These are phyloP conservation scores for Megalops atlanticus DNA, from an alignment of 2,113 vertebrate species.

Conservation along the genomic window DNA sequence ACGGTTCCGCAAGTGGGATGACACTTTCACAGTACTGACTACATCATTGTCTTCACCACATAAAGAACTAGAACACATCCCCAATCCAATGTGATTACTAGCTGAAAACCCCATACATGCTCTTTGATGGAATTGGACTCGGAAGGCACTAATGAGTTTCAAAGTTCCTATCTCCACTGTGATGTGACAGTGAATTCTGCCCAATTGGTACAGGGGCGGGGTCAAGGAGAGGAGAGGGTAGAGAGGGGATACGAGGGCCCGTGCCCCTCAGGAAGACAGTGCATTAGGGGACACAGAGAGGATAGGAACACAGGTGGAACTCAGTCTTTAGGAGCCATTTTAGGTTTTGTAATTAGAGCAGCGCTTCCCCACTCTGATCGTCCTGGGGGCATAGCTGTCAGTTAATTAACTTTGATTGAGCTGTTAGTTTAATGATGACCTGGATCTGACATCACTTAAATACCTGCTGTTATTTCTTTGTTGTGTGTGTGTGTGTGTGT, in stretches of 20 bases:
- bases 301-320: neutral
- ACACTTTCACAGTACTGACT: too few species aligned
- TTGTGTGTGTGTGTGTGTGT: neutral
- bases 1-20: too few species aligned
- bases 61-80: too few species aligned
- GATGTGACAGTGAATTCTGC: neutral
- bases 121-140: too few species aligned
- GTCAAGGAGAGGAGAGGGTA: neutral
- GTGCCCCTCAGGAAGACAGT: neutral
- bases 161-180: neutral
- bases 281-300: neutral
- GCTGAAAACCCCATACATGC: too few species aligned
- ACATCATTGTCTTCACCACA: too few species aligned
- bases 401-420: neutral
- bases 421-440: neutral
- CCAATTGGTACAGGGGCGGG: neutral
- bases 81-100: too few species aligned
- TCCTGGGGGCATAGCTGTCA: neutral
- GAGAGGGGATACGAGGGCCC: neutral
- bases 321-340: neutral
- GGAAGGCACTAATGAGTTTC: too few species aligned
- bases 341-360: neutral
- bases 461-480: neutral
- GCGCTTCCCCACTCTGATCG: neutral
- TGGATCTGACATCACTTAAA: neutral